phyloP scores from a whole-genome alignment of 1,140 invertebrate species.

The Drosophila kepulauana region DNA sequence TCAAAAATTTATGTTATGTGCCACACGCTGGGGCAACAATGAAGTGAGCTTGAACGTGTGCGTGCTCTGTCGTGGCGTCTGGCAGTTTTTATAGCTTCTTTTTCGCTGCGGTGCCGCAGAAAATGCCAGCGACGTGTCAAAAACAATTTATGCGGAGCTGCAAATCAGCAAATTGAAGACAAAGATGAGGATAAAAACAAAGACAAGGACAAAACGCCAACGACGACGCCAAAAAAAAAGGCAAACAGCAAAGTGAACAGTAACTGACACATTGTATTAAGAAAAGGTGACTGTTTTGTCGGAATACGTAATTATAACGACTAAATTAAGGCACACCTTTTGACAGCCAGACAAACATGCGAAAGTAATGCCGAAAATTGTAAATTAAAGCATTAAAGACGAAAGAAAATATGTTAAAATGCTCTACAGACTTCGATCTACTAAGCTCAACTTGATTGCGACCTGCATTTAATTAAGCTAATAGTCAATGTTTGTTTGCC shows the following conservation, averaged over 20 bases:
- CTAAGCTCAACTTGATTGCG: background rate
- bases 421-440: too few species aligned
- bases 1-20: conserved; percentile 66
- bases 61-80: conserved; percentile 8
- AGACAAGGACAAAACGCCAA: background rate
- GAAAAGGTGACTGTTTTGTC: background rate
- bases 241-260: conserved; percentile 3
- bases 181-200: conserved; percentile 15
- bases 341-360: background rate
- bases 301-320: conserved; percentile 6
- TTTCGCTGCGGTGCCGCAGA: conserved; percentile 18
- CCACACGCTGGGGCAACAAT: conserved; percentile 7
- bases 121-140: conserved; percentile 64
- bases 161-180: conserved; percentile 35
- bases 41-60: background rate
- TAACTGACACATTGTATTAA: conserved; percentile 16
- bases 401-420: too few species aligned
- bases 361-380: background rate
- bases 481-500: background rate
- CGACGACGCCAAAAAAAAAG: too few species aligned
- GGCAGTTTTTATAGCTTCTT: conserved; percentile 6
- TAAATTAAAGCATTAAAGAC: background rate
- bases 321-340: background rate
- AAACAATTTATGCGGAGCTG: conserved; percentile 66
- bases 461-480: conserved; percentile 2